Evolutionary conservation across 2,797 vertebrate genomes (phyloP).

Genomic region (Oreochromis mossambicus): DNA sequence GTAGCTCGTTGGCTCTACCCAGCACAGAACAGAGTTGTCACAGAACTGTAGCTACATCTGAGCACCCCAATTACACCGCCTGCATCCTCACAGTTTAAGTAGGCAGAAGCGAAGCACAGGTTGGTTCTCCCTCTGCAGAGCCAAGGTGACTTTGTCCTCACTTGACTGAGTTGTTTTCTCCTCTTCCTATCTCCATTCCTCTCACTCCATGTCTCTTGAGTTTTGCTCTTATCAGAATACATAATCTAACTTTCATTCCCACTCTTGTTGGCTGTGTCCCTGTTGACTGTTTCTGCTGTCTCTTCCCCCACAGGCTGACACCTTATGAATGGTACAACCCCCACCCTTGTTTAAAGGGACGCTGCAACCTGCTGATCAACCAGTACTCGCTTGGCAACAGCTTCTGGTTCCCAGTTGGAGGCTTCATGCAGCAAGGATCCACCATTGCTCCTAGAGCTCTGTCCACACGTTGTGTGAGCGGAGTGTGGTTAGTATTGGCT

Average conservation of each 20-base stretch:
- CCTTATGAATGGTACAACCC: constrained; percentile 99
- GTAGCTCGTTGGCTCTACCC: not conserved
- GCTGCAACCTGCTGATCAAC: constrained; percentile 93
- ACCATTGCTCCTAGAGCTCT: constrained; percentile 93
- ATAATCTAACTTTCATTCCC: not conserved
- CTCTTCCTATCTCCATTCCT: not conserved
- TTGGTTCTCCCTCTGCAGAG: constrained; percentile 41
- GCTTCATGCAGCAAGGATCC: constrained; percentile 99
- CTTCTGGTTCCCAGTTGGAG: constrained; percentile 97
- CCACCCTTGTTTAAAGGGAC: constrained; percentile 92
- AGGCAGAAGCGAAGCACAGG: constrained; percentile 47
- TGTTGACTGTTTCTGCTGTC: not conserved
- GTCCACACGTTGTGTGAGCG: constrained; percentile 96
- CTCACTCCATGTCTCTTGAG: constrained; percentile 8
- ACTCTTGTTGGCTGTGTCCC: not conserved
- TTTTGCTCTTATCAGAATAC: constrained; percentile 27
- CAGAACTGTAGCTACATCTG: constrained; percentile 6
- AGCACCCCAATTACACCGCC: constrained; percentile 32
- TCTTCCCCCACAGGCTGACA: constrained; percentile 79
- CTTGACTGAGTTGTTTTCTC: constrained; percentile 38
- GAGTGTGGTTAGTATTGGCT: constrained; percentile 88
- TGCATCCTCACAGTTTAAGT: constrained; percentile 14
- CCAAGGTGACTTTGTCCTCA: constrained; percentile 64
- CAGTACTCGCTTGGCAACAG: constrained; percentile 98
- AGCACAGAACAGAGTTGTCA: not conserved